Conservation (phyloP, 2,797 vertebrate genomes). For the Podargus strigoides region DNA sequence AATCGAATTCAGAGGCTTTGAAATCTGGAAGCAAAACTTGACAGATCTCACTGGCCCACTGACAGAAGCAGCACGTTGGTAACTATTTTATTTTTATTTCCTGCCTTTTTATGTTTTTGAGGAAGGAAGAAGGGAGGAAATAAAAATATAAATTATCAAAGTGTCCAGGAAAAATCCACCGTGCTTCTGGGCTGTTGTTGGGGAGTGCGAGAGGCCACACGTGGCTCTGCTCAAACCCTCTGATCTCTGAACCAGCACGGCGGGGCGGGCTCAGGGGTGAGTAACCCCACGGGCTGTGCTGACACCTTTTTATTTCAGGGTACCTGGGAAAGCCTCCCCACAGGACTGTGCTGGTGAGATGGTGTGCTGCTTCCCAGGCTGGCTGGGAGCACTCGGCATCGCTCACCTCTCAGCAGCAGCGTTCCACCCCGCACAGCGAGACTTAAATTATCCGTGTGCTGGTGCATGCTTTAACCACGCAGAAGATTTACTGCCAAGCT, state of each 20-base stretch:
- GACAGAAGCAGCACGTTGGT: neutral
- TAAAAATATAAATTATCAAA: neutral
- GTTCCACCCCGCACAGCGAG: fast-evolving
- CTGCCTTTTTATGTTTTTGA: conserved; percentile 20
- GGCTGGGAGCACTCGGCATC: neutral
- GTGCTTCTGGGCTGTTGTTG: neutral
- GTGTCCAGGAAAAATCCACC: neutral
- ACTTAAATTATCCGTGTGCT: neutral
- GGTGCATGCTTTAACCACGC: neutral
- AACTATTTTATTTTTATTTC: neutral
- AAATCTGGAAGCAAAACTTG: neutral
- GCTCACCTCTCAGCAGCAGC: neutral
- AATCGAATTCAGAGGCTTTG: neutral
- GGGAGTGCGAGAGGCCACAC: neutral
- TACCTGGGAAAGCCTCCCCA: neutral
- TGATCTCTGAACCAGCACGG: neutral
- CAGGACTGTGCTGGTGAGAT: neutral
- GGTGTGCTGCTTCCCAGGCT: no score
- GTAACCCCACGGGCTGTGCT: neutral
- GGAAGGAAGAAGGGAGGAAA: neutral
- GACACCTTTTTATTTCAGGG: neutral
- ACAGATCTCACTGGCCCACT: neutral
- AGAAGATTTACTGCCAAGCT: neutral
- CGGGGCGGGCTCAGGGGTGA: neutral
- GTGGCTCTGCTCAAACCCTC: neutral